Conservation (phyloP, 2,113 vertebrate species). For the Morphnarchus princeps region DNA sequence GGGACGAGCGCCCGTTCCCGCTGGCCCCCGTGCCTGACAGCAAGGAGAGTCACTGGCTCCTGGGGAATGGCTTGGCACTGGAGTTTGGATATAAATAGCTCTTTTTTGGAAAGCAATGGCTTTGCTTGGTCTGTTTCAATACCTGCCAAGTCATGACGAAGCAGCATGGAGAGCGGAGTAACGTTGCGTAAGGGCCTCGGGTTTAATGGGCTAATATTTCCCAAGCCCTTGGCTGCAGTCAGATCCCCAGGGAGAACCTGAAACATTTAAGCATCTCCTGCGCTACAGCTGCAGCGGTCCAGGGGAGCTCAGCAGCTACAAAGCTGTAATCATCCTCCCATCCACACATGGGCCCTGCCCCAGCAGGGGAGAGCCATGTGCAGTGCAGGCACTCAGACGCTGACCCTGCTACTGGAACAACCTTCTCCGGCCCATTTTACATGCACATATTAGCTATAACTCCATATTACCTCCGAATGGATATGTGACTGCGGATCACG, state of each 20-base stretch:
- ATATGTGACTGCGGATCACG: not conserved
- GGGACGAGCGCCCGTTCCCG: not conserved
- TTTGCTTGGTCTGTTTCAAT: not conserved
- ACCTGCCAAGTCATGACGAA: not conserved
- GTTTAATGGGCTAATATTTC: not conserved
- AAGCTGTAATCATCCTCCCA: not conserved
- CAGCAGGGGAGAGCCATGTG: fast-evolving
- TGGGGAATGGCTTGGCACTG: not conserved
- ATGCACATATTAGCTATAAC: fast-evolving
- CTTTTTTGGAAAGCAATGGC: not conserved
- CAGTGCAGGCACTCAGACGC: fast-evolving
- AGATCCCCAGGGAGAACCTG: not conserved
- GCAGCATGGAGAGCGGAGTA: not conserved
- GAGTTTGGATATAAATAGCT: not conserved
- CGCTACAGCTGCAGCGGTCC: not conserved
- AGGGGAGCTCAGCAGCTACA: not conserved
- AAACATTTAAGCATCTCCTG: not conserved
- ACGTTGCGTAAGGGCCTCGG: not conserved
- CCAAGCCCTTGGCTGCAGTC: not conserved
- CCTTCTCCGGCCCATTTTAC: not conserved
- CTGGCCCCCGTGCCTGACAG: not conserved
- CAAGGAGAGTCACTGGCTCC: not conserved
- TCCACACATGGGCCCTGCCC: fast-evolving
- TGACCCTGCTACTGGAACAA: not conserved
- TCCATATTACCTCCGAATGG: fast-evolving